phyloP scores from a whole-genome alignment of 2,113 vertebrate genomes.

The Tautogolabrus adspersus region DNA sequence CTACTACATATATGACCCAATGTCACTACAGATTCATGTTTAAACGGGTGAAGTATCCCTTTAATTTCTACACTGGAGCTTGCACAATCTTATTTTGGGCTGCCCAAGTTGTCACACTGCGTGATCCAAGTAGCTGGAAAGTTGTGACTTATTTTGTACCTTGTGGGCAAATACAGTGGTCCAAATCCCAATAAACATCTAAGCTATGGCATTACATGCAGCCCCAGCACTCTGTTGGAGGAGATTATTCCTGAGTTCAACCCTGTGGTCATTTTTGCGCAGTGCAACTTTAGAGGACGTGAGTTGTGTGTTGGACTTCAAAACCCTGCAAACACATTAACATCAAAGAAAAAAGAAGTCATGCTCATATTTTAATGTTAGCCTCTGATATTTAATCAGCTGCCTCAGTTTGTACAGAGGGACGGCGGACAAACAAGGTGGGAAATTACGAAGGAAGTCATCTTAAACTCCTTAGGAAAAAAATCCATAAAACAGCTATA shows the following conservation, averaged over 20 bases:
- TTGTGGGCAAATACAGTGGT: slow-evolving; percentile 54
- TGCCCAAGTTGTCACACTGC: slow-evolving; percentile 30
- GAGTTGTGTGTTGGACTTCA: slow-evolving; percentile 34
- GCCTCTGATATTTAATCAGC: slow-evolving; percentile 18
- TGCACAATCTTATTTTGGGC: slow-evolving; percentile 12
- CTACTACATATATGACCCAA: too few relatives aligned
- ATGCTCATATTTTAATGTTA: slow-evolving; percentile 18
- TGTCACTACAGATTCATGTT: too few relatives aligned
- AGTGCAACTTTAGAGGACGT: slow-evolving; percentile 48
- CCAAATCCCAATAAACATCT: slow-evolving; percentile 68
- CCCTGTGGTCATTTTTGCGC: slow-evolving; percentile 64
- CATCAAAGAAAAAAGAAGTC: slow-evolving; percentile 54
- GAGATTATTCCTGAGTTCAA: slow-evolving; percentile 62
- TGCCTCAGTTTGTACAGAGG: slow-evolving; percentile 5
- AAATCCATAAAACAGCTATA: slow-evolving; percentile 50
- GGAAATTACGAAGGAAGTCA: slow-evolving; percentile 49
- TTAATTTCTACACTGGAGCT: slow-evolving; percentile 12
- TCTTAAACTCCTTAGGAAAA: slow-evolving; percentile 9
- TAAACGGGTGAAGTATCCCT: too few relatives aligned
- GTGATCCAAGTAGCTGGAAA: slow-evolving; percentile 44
- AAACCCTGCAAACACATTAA: slow-evolving; percentile 57
- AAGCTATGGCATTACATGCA: slow-evolving; percentile 57
- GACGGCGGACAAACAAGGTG: slow-evolving; percentile 18
- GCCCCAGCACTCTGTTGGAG: slow-evolving; percentile 25
- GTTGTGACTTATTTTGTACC: slow-evolving; percentile 56